These are phyloP conservation scores for Illadopsis cleaveri DNA, from an alignment of 2,113 vertebrate species.

Conservation along the genomic window DNA sequence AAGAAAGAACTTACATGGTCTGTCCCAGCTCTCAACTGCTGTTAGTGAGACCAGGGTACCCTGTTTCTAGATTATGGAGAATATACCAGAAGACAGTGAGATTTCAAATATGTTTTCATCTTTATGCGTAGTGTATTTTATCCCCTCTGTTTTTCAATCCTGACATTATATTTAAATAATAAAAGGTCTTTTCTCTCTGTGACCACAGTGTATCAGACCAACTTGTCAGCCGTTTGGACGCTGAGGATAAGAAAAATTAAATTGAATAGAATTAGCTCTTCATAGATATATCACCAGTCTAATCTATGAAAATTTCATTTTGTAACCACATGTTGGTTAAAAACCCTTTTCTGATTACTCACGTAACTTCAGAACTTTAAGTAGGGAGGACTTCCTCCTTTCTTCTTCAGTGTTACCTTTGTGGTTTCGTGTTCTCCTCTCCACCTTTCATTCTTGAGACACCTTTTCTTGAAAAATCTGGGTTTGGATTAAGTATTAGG, in stretches of 20 bases:
- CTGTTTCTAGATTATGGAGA: background rate
- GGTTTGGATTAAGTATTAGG: background rate
- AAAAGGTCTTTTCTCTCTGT: background rate
- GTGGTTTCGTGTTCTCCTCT: background rate
- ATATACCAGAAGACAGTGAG: background rate
- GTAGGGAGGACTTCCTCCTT: background rate
- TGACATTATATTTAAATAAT: background rate
- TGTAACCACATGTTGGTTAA: background rate
- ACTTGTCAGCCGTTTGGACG: background rate
- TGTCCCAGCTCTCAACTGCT: background rate
- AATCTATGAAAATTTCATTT: background rate
- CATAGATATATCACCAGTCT: background rate
- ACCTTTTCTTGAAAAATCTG: background rate
- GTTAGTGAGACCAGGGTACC: background rate
- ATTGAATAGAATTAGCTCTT: background rate
- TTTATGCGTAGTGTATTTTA: background rate
- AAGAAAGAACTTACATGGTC: background rate
- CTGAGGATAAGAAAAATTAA: background rate
- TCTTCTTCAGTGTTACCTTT: background rate
- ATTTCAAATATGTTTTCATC: background rate
- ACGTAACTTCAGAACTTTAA: background rate
- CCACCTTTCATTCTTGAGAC: background rate
- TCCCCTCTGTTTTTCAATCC: background rate
- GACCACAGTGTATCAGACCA: background rate
- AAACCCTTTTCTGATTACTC: background rate